Percentiles rank a stretch among this genome's conserved stretches.
Evolutionary conservation across 1,140 invertebrate genomes (phyloP).

Genomic region (Conus ventricosus): DNA sequence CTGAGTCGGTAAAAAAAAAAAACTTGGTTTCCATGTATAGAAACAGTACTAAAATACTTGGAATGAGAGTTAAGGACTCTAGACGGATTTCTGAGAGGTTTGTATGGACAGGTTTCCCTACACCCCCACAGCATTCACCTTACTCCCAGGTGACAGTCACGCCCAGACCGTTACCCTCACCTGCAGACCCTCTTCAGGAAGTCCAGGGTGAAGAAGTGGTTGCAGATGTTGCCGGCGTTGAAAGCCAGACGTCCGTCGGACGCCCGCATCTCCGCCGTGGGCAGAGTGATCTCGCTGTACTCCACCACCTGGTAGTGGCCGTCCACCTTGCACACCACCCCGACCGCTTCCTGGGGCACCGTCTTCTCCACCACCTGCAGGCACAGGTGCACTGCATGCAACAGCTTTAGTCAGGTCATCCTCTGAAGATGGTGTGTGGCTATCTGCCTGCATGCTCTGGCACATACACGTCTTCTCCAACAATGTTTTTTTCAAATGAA

Average conservation of each 20-base stretch:
- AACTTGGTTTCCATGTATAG: too few species aligned
- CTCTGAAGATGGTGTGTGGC: background rate
- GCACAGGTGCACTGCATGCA: conserved; percentile 22
- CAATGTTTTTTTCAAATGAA: too few species aligned
- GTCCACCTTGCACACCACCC: conserved; percentile 93
- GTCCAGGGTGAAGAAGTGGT: conserved; percentile 94
- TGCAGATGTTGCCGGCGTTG: conserved; percentile 97
- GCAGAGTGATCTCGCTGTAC: conserved; percentile 95
- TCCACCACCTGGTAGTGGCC: conserved; percentile 93
- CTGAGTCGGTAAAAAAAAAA: too few species aligned
- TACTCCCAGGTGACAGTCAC: too few species aligned
- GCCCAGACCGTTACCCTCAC: conserved; percentile 65
- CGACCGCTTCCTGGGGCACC: conserved; percentile 93
- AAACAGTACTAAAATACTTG: too few species aligned
- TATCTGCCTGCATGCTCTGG: background rate
- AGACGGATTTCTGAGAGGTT: too few species aligned
- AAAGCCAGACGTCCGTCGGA: conserved; percentile 89
- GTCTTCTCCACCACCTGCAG: conserved; percentile 92
- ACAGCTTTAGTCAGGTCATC: background rate
- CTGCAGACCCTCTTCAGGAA: conserved; percentile 83
- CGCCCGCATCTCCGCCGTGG: conserved; percentile 88
- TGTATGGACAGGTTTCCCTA: too few species aligned
- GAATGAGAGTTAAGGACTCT: too few species aligned
- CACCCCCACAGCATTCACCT: too few species aligned
- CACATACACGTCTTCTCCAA: background rate